Percentiles rank a stretch among this genome's conserved stretches.
phyloP scores from a whole-genome alignment of 2,888 invertebrate species.

The Cetonia aurata region DNA sequence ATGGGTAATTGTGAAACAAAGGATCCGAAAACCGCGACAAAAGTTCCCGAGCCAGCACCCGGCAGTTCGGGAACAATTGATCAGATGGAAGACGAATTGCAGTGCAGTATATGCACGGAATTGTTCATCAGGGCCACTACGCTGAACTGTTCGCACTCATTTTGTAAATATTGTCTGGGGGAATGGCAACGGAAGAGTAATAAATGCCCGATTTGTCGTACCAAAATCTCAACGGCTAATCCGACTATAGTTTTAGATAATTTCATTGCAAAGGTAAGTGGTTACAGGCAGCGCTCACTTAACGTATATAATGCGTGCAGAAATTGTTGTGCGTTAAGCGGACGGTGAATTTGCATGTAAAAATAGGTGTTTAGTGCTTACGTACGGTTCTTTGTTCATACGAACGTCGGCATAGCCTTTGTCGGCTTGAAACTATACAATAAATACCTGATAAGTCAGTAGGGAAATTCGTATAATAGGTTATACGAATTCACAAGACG shows the following conservation, averaged over 20 bases:
- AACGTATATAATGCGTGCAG: not conserved
- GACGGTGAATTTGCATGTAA: slow-evolving; percentile 2
- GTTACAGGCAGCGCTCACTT: slow-evolving; percentile 50
- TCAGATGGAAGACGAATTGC: slow-evolving; percentile 76
- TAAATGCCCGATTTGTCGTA: slow-evolving; percentile 80
- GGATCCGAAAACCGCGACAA: not conserved
- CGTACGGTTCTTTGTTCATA: not conserved
- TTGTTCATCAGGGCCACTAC: slow-evolving; percentile 78
- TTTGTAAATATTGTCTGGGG: slow-evolving; percentile 78
- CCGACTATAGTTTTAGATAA: slow-evolving; percentile 78
- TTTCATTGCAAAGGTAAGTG: slow-evolving; percentile 79
- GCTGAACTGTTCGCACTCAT: slow-evolving; percentile 81
- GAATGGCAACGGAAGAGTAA: slow-evolving; percentile 78
- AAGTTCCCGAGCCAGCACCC: not conserved
- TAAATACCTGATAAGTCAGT: not conserved
- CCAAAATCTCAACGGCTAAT: slow-evolving; percentile 68
- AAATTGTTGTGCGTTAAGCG: too few relatives aligned
- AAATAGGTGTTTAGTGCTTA: not conserved
- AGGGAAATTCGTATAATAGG: not conserved
- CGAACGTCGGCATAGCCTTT: not conserved
- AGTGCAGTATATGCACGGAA: slow-evolving; percentile 83
- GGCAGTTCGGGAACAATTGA: slow-evolving; percentile 49
- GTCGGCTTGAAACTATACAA: too few relatives aligned
- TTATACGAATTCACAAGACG: slow-evolving; percentile 11
- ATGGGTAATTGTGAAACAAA: too few relatives aligned